Conservation (phyloP, 2,888 invertebrate genomes). For the Aphodius sticticus region DNA sequence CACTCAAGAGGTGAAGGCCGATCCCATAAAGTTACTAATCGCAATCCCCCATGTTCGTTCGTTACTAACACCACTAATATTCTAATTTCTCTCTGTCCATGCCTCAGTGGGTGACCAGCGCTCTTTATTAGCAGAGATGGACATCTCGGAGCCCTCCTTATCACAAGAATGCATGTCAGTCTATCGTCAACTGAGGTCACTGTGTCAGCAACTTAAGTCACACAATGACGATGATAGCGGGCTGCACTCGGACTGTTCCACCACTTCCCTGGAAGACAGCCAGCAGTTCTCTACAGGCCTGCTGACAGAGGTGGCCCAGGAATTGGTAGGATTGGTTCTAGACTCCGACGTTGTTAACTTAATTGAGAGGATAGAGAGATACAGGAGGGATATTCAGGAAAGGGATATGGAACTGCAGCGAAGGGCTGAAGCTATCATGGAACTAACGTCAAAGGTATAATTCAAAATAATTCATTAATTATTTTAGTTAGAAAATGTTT, state of each 20-base stretch:
- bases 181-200: constrained; percentile 75
- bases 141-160: constrained; percentile 70
- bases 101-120: constrained; percentile 60
- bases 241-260: constrained; percentile 73
- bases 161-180: constrained; percentile 73
- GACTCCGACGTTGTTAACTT: constrained; percentile 79
- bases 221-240: constrained; percentile 75
- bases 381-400: constrained; percentile 77
- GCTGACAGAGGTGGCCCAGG: constrained; percentile 73
- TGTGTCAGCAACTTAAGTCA: constrained; percentile 78
- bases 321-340: constrained; percentile 75
- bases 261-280: constrained; percentile 67
- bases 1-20: background rate
- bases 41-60: background rate
- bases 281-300: constrained; percentile 59
- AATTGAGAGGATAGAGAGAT: constrained; percentile 79
- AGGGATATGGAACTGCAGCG: constrained; percentile 83
- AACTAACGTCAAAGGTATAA: constrained; percentile 84
- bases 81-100: background rate
- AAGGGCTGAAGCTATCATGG: constrained; percentile 80
- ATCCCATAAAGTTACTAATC: background rate
- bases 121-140: constrained; percentile 91
- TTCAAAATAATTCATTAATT: no score
- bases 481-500: background rate
- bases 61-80: background rate